Conservation (phyloP, 2,888 invertebrate species). For the Noctua comes region DNA sequence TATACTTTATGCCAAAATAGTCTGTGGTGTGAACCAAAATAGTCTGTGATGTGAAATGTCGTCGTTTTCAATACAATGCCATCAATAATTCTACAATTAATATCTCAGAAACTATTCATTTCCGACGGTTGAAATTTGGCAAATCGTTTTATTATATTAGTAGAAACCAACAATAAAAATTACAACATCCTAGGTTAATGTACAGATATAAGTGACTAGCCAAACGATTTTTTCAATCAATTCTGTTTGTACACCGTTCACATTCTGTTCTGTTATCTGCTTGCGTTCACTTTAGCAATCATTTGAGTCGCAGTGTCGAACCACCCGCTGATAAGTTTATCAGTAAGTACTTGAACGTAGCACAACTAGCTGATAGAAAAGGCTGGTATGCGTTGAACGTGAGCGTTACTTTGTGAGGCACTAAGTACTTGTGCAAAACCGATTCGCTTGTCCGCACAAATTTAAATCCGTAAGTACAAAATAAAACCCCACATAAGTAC, state of each 20-base stretch:
- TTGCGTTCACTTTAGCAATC: slow-evolving; percentile 23
- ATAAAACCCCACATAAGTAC: neutral
- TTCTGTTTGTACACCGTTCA: neutral
- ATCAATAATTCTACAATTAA: too few relatives aligned
- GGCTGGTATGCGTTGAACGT: neutral
- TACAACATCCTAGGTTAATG: too few relatives aligned
- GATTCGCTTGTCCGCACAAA: neutral
- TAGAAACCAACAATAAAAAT: too few relatives aligned
- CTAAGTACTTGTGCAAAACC: neutral
- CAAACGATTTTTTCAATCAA: neutral
- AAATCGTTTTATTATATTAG: too few relatives aligned
- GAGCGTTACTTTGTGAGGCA: neutral
- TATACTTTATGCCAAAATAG: too few relatives aligned
- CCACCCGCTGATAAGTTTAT: slow-evolving; percentile 44
- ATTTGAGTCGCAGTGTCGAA: slow-evolving; percentile 17
- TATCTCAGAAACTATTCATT: too few relatives aligned
- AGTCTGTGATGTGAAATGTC: too few relatives aligned
- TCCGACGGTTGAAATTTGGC: too few relatives aligned
- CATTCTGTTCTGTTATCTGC: slow-evolving; percentile 7
- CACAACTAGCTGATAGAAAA: neutral
- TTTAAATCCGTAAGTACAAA: neutral
- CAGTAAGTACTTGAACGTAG: slow-evolving; percentile 12
- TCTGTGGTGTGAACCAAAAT: too few relatives aligned
- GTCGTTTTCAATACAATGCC: too few relatives aligned
- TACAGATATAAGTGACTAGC: too few relatives aligned